Evolutionary conservation across 2,113 vertebrate species (phyloP).

Genomic region (Ceyx melanurus): DNA sequence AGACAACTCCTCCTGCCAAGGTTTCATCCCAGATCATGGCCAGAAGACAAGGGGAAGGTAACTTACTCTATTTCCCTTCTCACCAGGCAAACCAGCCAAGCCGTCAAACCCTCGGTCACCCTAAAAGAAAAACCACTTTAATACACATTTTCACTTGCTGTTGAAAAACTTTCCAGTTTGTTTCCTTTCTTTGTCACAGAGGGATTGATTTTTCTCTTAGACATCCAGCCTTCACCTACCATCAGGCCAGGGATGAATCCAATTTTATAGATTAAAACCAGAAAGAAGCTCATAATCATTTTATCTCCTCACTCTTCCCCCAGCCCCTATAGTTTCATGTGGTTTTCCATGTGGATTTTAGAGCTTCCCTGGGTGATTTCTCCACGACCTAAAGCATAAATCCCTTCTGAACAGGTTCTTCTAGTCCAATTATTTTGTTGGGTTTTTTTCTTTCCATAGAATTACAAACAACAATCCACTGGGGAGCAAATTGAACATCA

Average conservation of each 20-base stretch:
- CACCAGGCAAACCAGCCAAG: slow-evolving; percentile 92
- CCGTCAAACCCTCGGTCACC: slow-evolving; percentile 97
- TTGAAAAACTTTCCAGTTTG: not conserved
- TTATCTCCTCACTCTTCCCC: not conserved
- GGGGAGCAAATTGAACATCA: not conserved
- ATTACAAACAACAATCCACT: not conserved
- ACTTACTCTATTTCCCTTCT: slow-evolving; percentile 96
- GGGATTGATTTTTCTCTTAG: not conserved
- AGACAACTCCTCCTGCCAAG: not conserved
- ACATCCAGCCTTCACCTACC: not conserved
- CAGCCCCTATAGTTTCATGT: not conserved
- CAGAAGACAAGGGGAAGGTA: not conserved
- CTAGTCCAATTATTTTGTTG: not conserved
- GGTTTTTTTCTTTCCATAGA: not conserved
- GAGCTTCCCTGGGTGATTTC: not conserved
- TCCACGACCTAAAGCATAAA: not conserved
- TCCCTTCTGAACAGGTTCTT: not conserved
- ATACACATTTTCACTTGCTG: not conserved
- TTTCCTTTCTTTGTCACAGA: not conserved
- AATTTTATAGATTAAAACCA: not conserved
- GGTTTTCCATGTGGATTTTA: not conserved
- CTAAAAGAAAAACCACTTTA: slow-evolving; percentile 65
- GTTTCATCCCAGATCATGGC: accelerated
- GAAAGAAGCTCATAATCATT: not conserved
- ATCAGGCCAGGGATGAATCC: not conserved